Conservation (phyloP, 2,113 vertebrate species). For the Galbula dea region DNA sequence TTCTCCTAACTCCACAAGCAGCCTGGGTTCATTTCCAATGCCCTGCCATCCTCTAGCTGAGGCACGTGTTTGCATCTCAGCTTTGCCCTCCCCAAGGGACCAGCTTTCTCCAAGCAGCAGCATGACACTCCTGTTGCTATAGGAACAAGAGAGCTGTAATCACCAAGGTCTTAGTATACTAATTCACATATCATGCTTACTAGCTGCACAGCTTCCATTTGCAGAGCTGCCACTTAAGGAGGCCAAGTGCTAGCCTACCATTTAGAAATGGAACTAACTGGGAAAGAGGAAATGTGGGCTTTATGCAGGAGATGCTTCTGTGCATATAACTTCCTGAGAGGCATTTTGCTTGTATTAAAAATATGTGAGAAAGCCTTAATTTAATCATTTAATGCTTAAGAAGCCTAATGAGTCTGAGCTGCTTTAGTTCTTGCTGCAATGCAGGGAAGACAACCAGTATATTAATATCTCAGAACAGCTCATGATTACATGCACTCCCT, state of each 20-base stretch:
- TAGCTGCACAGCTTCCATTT: background rate
- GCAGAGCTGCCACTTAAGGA: background rate
- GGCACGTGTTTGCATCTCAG: background rate
- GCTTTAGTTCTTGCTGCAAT: background rate
- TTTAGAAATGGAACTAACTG: background rate
- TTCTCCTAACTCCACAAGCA: background rate
- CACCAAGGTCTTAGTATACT: conserved; percentile 38
- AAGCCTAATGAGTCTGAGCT: background rate
- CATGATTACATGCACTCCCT: background rate
- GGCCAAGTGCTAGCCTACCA: background rate
- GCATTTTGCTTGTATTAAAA: background rate
- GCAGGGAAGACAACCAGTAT: background rate
- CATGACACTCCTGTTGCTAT: conserved; percentile 59
- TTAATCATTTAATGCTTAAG: background rate
- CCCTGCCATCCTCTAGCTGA: background rate
- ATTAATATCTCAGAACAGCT: background rate
- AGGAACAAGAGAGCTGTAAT: conserved; percentile 53
- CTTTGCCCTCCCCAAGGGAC: conserved; percentile 12
- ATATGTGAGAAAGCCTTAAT: background rate
- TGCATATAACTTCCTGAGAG: background rate
- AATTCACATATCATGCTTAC: background rate
- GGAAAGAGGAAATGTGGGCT: background rate
- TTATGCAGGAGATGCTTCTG: background rate
- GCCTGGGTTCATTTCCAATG: background rate
- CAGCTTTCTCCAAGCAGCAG: conserved; percentile 36